A percentile compares a stretch with the other conserved stretches of the same genome.
phyloP scores from a whole-genome alignment of 2,797 vertebrate genomes.

The Pangasius krempfi region DNA sequence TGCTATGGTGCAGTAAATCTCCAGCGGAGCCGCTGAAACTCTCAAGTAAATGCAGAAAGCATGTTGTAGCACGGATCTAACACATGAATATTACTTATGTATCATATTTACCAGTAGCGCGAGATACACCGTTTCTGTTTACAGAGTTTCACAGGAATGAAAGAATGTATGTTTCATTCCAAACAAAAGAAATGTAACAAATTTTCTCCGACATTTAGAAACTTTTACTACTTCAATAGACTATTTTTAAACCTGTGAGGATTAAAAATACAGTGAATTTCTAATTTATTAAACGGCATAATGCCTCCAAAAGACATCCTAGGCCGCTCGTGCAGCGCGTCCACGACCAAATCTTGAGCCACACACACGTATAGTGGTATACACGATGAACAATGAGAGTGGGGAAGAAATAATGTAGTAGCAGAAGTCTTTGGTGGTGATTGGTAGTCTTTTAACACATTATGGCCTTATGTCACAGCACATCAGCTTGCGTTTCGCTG shows the following conservation, averaged over 20 bases:
- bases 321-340: neutral
- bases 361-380: neutral
- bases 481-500: neutral
- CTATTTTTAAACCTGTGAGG: no score
- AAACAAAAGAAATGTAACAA: neutral
- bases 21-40: neutral
- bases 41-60: neutral
- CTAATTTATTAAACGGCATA: neutral
- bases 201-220: neutral
- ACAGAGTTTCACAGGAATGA: neutral
- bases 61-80: neutral
- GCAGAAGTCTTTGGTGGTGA: neutral
- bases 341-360: neutral
- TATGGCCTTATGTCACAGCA: neutral
- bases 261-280: neutral
- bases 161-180: no score
- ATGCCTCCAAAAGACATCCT: neutral
- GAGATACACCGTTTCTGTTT: neutral
- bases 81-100: neutral
- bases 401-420: neutral
- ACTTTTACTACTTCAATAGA: neutral
- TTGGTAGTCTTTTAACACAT: neutral
- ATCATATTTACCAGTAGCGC: neutral
- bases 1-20: slow-evolving; percentile 6
- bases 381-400: neutral